phyloP scores from a whole-genome alignment of 2,113 vertebrate species.

The Ictalurus furcatus region DNA sequence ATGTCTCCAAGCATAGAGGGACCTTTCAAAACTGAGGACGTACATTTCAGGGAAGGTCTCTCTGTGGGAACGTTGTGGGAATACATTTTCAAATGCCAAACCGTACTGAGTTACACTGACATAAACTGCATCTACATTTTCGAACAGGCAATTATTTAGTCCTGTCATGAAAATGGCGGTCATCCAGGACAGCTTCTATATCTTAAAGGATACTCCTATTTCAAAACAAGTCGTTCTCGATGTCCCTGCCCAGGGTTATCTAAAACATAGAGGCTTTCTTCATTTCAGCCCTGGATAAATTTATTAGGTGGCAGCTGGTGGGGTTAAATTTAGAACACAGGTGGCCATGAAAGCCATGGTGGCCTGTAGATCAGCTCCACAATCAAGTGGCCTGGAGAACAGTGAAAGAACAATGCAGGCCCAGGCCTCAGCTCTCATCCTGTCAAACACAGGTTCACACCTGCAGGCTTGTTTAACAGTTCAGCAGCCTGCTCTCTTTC shows the following conservation, averaged over 20 bases:
- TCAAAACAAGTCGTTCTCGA: conserved; percentile 49
- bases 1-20: neutral
- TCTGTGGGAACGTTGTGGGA: conserved; percentile 6
- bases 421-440: conserved; percentile 22
- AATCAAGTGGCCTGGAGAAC: conserved; percentile 46
- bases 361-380: conserved; percentile 44
- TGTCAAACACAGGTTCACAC: conserved; percentile 38
- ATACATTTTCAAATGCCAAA: conserved; percentile 30
- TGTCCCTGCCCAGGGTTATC: conserved; percentile 33
- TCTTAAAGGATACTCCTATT: conserved; percentile 41
- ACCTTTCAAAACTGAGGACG: neutral
- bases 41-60: neutral
- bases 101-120: conserved; percentile 34
- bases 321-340: conserved; percentile 60
- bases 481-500: neutral
- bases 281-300: conserved; percentile 54
- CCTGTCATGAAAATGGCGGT: conserved; percentile 23
- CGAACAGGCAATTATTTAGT: conserved; percentile 39
- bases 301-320: conserved; percentile 57
- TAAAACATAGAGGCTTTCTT: conserved; percentile 39
- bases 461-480: conserved; percentile 3
- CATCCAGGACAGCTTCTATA: conserved; percentile 15
- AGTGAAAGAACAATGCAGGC: conserved; percentile 39
- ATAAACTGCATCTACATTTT: conserved; percentile 22
- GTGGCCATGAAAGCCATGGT: conserved; percentile 52